Base-by-base conservation (phyloP, 2,888 invertebrate species). In the Scaeva pyrastri region DNA sequence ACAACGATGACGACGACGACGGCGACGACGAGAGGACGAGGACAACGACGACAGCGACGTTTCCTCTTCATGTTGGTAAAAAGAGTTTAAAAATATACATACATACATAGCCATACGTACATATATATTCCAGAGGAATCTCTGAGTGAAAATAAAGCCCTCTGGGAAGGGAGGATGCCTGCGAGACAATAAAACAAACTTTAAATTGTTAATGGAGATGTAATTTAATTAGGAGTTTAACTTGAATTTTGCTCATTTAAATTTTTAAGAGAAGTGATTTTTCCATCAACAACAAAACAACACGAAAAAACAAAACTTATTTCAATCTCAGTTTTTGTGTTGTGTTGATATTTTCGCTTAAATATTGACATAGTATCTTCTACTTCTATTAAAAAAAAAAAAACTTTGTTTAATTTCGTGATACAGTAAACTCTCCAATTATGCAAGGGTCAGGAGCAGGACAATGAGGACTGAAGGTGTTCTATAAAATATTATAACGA, bases 201-300 rank as follows among this genome's bases (percentile, higher is more conserved):
- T 84, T 83, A 62, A 74, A 78, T 83, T 79, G 83, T 84, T 79
- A 84, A 79, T 71, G 79, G 74, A 75, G 74, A 71, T 79, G 84
- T 79, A 75, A 84, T 79, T 84, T 71, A 74, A 79, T 79, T 71
- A 79, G 48, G 71, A 70, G 64, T 74, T 72, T 64, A 16, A 48
- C 76, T 71, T 82, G 31, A 72, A 68, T 77, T 56, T 45, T 60
- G 45, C 43, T 77, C 50, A 66, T 72, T 73, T 72, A 72, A 73
- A 55, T 68, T 60, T 64, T 12, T 1, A 12, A 68, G 12, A 11
- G 55, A 41, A 66, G 31, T 16, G 76, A 81, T 71, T 82, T 74
- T 45, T 52, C 23, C 19, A 50, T 0, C 50, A 31, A 0, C 5
- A 31, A 7, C 31, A 31, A 31, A 31, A 31, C n/a, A n/a, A n/a